These are phyloP conservation scores for Porites evermanni DNA, from an alignment of 92 coral and sea anemone species.

Conservation along the genomic window DNA sequence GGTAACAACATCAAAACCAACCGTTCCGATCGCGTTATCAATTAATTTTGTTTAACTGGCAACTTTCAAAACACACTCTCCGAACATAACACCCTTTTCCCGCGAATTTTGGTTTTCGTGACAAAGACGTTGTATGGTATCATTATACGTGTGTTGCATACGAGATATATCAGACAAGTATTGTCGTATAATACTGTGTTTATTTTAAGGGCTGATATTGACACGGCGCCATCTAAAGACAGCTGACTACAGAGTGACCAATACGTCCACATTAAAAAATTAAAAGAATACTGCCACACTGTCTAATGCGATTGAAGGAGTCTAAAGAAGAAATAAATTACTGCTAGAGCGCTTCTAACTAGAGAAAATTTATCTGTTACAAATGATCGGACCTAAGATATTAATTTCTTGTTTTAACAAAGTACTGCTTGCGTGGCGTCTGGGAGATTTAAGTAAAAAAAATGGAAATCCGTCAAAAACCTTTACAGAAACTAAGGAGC, in stretches of 20 bases:
- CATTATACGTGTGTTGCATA: conserved; percentile 1
- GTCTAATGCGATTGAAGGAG: too few species aligned
- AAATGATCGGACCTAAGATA: too few species aligned
- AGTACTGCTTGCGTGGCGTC: too few species aligned
- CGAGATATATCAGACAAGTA: conserved; percentile 10
- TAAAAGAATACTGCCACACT: too few species aligned
- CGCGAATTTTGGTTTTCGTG: not conserved
- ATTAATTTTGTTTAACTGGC: not conserved
- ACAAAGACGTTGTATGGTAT: not conserved
- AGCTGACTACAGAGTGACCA: conserved; percentile 14
- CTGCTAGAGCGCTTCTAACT: too few species aligned
- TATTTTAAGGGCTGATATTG: conserved; percentile 25
- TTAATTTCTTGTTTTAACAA: too few species aligned
- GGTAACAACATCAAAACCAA: not conserved
- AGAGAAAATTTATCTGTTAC: too few species aligned
- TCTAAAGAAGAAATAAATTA: too few species aligned
- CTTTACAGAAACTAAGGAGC: too few species aligned
- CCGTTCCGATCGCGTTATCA: conserved; percentile 2
- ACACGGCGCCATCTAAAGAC: conserved; percentile 14
- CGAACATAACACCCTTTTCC: not conserved
- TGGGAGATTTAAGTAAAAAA: too few species aligned
- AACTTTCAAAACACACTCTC: not conserved
- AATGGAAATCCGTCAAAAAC: too few species aligned
- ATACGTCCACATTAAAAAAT: not conserved
- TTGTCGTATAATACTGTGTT: conserved; percentile 11